Percentiles rank a stretch among this genome's conserved stretches.
Conservation (phyloP, 2,113 vertebrate species). For the Ameiurus melas region DNA sequence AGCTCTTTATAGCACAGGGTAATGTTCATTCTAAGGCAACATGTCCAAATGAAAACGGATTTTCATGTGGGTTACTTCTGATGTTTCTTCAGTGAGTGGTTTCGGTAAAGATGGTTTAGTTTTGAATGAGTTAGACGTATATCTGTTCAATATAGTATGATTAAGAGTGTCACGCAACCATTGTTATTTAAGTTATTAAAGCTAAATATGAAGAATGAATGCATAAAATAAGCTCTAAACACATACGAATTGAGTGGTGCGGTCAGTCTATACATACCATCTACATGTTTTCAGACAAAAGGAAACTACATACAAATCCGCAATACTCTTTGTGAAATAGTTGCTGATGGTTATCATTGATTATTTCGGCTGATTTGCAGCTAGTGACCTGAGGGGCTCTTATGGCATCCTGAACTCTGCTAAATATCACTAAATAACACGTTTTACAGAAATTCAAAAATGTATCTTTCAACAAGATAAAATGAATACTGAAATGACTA, state of each 20-base stretch:
- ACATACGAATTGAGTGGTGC: not conserved
- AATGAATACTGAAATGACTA: not conserved
- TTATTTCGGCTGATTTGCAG: not conserved
- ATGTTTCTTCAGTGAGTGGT: not conserved
- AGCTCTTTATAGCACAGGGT: not conserved
- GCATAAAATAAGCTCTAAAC: not conserved
- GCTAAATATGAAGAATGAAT: not conserved
- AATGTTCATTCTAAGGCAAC: not conserved
- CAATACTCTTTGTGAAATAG: not conserved
- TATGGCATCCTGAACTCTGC: not conserved
- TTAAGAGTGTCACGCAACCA: not conserved
- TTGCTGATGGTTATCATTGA: not conserved
- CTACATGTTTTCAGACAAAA: not conserved
- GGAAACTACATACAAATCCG: not conserved
- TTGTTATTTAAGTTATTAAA: not conserved
- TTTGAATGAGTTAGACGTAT: not conserved
- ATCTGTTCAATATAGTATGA: not conserved
- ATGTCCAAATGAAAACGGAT: not conserved
- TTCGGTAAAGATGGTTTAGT: not conserved
- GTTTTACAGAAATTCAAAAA: not conserved
- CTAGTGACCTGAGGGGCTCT: not conserved
- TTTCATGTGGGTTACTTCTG: not conserved
- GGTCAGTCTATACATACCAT: not conserved
- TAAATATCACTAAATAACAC: slow-evolving; percentile 10
- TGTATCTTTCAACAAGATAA: not conserved